Base-by-base conservation (phyloP, 1,140 invertebrate genomes). In the Rhagoletis pomonella region DNA sequence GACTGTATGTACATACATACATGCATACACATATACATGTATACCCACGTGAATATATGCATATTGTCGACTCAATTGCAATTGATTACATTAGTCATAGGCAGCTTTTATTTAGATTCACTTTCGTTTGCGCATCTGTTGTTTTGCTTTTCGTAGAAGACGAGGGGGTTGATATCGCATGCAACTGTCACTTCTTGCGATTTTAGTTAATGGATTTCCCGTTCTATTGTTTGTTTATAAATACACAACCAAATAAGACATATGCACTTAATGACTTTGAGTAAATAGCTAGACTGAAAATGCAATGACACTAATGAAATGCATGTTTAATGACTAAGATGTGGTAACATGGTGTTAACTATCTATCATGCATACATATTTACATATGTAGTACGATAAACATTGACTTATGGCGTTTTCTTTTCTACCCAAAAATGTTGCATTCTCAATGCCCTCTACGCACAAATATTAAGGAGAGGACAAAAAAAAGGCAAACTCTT, bases 151-250 rank as follows among this genome's bases (percentile, higher is more conserved):
- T 4, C 65, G n/a, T 2, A 5, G 4, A 17, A 81, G 19, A n/a
- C 9, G 73, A 42, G 73, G 17, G 73, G n/a, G 73, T 29, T 73
- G 42, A n/a, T 42, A 81, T 81, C 50, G 17, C 47, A 55, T 81
- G 73, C 73, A 77, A 81, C 73, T 81, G 50, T 81, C 73, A 81
- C 3, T 29, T n/a, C 73, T 47, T 58, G 2, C 19, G 17, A 50
- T 50, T n/a, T 81, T 2, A n/a, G 47, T 81, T 81, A 19, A 55
- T 81, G 73, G 73, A 81, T 81, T 81, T 81, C 73, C 73, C 73
- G 47, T 81, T 73, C 42, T 17, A 85, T 59, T 84, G 77, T 84
- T 42, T 44, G n/a, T 47, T 29, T 85, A 29, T 14, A 86, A 86
- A 12, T 86, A 29, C 29, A 29, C 14, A 58, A 62, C 85, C 85